A percentile compares a stretch with the other conserved stretches of the same genome.
phyloP scores from a whole-genome alignment of 2,797 vertebrate genomes.

The Cynodonichthys magdalenae region DNA sequence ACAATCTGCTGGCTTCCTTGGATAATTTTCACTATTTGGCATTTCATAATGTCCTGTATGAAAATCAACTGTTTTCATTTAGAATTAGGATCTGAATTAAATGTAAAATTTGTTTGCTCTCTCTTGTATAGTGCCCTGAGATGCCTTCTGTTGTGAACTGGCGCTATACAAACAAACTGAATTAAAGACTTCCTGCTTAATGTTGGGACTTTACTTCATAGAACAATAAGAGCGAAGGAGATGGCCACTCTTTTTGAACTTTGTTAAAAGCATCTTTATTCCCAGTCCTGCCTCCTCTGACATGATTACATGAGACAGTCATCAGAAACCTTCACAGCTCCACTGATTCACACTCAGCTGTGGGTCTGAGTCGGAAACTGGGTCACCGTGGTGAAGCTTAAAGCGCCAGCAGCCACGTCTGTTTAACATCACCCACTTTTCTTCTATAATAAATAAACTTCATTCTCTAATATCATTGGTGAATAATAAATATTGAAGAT shows the following conservation, averaged over 20 bases:
- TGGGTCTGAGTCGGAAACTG: conserved; percentile 75
- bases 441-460: background rate
- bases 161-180: too few species aligned
- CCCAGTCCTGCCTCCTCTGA: conserved; percentile 62
- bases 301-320: conserved; percentile 72
- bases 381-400: conserved; percentile 76
- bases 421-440: conserved; percentile 36
- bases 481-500: conserved; percentile 10
- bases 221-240: conserved; percentile 21
- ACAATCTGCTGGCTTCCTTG: too few species aligned
- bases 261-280: conserved; percentile 68
- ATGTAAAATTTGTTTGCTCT: too few species aligned
- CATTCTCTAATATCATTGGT: background rate
- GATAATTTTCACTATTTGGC: too few species aligned
- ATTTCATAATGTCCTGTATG: too few species aligned
- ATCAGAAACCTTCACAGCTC: conserved; percentile 73
- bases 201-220: conserved; percentile 28
- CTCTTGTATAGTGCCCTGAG: too few species aligned
- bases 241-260: conserved; percentile 31
- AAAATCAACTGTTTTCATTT: too few species aligned
- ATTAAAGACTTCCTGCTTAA: conserved; percentile 12
- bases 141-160: too few species aligned
- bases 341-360: conserved; percentile 71
- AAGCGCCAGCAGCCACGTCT: conserved; percentile 57
- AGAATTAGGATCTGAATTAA: too few species aligned